Conservation (phyloP, 2,888 invertebrate genomes). For the Strigamia maritima region DNA sequence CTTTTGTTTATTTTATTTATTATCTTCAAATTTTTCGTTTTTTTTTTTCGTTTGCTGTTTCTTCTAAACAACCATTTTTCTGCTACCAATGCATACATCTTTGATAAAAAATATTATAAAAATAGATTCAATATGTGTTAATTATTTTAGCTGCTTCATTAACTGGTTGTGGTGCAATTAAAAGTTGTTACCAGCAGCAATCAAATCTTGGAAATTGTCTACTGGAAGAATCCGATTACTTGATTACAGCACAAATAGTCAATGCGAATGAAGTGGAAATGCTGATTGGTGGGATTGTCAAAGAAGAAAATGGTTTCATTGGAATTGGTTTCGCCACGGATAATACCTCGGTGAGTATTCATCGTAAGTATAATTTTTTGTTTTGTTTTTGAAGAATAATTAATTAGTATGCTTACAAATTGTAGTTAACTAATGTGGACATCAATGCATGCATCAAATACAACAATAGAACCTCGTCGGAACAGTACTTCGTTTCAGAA, state of each 20-base stretch:
- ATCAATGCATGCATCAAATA: not conserved
- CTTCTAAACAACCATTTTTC: too few species aligned
- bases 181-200: not conserved
- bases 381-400: too few species aligned
- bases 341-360: not conserved
- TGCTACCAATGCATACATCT: too few species aligned
- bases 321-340: constrained; percentile 26
- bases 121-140: too few species aligned
- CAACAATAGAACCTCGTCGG: not conserved
- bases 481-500: not conserved
- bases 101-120: too few species aligned
- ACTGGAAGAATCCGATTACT: not conserved
- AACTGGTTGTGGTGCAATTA: not conserved
- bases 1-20: too few species aligned
- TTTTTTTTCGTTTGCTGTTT: too few species aligned
- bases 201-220: not conserved
- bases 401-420: not conserved
- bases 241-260: not conserved
- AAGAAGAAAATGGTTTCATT: not conserved
- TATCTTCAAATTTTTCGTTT: too few species aligned
- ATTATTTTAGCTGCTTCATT: not conserved
- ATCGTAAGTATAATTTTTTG: too few species aligned
- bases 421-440: constrained; percentile 7
- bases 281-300: not conserved
- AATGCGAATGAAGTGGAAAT: not conserved